Evolutionary conservation across 1,140 invertebrate species (phyloP).

Genomic region (Psix sp.): DNA sequence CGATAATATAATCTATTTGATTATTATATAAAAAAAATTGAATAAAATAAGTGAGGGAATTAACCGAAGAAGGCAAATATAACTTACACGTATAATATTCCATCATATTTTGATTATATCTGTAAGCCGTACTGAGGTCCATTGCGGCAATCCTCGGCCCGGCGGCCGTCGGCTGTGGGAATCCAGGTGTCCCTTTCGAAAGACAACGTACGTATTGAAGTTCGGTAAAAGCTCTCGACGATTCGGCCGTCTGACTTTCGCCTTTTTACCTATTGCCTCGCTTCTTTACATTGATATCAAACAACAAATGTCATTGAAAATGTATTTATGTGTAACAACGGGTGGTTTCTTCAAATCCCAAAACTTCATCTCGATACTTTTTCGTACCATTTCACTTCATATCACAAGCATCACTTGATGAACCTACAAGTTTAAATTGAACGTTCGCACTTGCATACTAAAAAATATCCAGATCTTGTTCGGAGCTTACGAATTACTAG

Average conservation of each 20-base stretch:
- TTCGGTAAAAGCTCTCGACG: slow-evolving; percentile 62
- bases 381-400: slow-evolving; percentile 9
- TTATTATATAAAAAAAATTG: too few species aligned
- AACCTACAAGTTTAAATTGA: neutral
- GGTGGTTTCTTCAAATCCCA: slow-evolving; percentile 67
- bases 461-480: too few species aligned
- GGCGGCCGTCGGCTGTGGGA: slow-evolving; percentile 70
- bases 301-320: slow-evolving; percentile 73
- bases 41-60: too few species aligned
- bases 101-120: slow-evolving; percentile 99
- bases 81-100: slow-evolving; percentile 98
- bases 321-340: slow-evolving; percentile 69
- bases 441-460: too few species aligned
- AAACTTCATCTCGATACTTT: slow-evolving; percentile 61
- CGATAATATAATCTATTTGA: too few species aligned
- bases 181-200: slow-evolving; percentile 65
- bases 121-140: slow-evolving; percentile 94
- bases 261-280: slow-evolving; percentile 54
- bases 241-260: slow-evolving; percentile 43
- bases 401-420: slow-evolving; percentile 12
- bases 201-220: slow-evolving; percentile 54
- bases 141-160: slow-evolving; percentile 76
- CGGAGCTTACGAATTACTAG: too few species aligned
- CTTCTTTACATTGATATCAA: slow-evolving; percentile 61
- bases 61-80: too few species aligned